Conservation (phyloP, 2,888 invertebrate genomes). For the Myopa tessellatipennis region DNA sequence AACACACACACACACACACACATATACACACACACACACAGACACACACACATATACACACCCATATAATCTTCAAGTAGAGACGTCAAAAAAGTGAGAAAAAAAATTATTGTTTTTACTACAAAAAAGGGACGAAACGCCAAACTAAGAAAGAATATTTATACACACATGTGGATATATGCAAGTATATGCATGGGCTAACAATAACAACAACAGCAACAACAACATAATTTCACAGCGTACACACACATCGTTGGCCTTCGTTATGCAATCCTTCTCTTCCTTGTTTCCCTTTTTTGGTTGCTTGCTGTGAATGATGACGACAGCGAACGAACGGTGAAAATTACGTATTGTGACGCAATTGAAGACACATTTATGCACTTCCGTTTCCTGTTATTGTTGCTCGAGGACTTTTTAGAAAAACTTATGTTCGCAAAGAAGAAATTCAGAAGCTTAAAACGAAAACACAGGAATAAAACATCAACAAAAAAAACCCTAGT, state of each 20-base stretch:
- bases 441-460: not conserved
- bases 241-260: too few species aligned
- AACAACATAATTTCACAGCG: not conserved
- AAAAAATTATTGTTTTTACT: slow-evolving; percentile 17
- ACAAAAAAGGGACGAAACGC: not conserved
- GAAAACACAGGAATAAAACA: not conserved
- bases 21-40: slow-evolving; percentile 16
- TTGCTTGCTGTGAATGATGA: too few species aligned
- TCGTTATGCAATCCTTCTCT: too few species aligned
- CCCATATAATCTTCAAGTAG: not conserved
- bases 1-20: slow-evolving; percentile 4
- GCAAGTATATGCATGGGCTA: not conserved
- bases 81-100: not conserved
- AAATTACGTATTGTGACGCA: slow-evolving; percentile 37
- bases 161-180: not conserved
- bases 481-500: too few species aligned
- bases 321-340: not conserved
- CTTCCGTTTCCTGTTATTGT: slow-evolving; percentile 41
- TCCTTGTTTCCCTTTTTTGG: too few species aligned
- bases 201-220: slow-evolving; percentile 1
- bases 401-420: slow-evolving; percentile 21
- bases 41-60: slow-evolving; percentile 7
- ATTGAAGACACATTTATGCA: slow-evolving; percentile 39
- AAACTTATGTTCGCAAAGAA: not conserved
- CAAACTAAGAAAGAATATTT: not conserved